These are phyloP conservation scores for Sebastes fasciatus DNA, from an alignment of 2,113 vertebrate species.

Conservation along the genomic window DNA sequence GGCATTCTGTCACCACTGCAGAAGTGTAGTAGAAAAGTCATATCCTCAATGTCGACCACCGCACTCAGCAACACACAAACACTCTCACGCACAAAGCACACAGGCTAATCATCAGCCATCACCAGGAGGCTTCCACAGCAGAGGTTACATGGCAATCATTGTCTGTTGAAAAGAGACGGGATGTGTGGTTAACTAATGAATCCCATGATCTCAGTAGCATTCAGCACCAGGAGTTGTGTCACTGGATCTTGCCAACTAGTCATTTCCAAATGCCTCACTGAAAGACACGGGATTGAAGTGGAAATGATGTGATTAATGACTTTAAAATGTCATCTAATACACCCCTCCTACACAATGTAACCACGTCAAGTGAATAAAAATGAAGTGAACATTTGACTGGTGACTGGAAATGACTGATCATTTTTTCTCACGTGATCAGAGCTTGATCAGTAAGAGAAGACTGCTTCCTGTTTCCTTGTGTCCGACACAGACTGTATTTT, in stretches of 20 bases:
- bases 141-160: conserved; percentile 37
- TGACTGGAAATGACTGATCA: background rate
- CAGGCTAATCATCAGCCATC: conserved; percentile 36
- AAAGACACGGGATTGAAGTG: background rate
- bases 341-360: no score
- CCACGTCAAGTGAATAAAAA: background rate
- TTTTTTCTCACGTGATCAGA: background rate
- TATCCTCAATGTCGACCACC: background rate
- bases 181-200: conserved; percentile 33
- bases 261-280: conserved; percentile 7
- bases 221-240: conserved; percentile 10
- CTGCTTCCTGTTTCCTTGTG: background rate
- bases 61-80: background rate
- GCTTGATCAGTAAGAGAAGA: background rate
- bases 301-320: conserved; percentile 16
- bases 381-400: background rate
- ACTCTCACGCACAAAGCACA: background rate
- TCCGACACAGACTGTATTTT: background rate
- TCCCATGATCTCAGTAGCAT: conserved; percentile 47
- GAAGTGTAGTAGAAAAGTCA: conserved; percentile 8
- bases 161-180: conserved; percentile 32
- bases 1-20: conserved; percentile 7
- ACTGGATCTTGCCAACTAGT: conserved; percentile 9
- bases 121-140: conserved; percentile 23
- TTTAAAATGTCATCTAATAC: conserved; percentile 1